These are phyloP conservation scores for Microctenopoma steveboyesi DNA, from an alignment of 2,797 vertebrate genomes.

Conservation along the genomic window DNA sequence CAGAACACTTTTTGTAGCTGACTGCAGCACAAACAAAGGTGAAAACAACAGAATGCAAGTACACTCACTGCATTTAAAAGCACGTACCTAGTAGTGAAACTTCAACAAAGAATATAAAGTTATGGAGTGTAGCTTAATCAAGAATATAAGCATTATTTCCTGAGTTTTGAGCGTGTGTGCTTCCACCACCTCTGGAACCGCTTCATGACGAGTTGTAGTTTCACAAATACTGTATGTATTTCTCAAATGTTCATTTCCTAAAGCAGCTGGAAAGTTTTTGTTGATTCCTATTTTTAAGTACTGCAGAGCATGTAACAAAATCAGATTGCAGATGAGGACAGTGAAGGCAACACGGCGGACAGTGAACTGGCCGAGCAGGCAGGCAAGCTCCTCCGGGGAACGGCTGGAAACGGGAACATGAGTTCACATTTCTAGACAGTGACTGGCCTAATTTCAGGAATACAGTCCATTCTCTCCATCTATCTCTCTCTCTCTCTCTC, in stretches of 20 bases:
- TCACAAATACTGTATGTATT: too few relatives aligned
- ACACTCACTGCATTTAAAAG: too few relatives aligned
- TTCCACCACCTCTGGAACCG: too few relatives aligned
- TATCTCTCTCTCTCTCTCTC: conserved; percentile 8
- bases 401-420: conserved; percentile 68
- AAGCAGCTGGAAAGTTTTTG: not conserved
- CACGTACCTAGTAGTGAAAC: too few relatives aligned
- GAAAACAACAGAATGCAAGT: not conserved
- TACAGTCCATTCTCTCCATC: conserved; percentile 45
- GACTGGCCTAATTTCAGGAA: conserved; percentile 78
- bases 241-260: not conserved
- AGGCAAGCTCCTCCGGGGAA: conserved; percentile 62
- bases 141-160: too few relatives aligned
- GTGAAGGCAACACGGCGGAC: conserved; percentile 48
- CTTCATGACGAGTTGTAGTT: too few relatives aligned
- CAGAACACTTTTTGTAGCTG: not conserved
- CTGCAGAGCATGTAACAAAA: conserved; percentile 4
- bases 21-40: not conserved
- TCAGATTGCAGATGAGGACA: conserved; percentile 24
- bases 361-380: conserved; percentile 52
- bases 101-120: too few relatives aligned
- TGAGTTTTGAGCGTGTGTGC: too few relatives aligned
- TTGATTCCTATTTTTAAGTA: not conserved
- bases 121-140: too few relatives aligned
- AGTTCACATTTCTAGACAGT: conserved; percentile 78